Evolutionary conservation across 2,888 invertebrate species (phyloP).

Genomic region (Watsonalla cultraria): DNA sequence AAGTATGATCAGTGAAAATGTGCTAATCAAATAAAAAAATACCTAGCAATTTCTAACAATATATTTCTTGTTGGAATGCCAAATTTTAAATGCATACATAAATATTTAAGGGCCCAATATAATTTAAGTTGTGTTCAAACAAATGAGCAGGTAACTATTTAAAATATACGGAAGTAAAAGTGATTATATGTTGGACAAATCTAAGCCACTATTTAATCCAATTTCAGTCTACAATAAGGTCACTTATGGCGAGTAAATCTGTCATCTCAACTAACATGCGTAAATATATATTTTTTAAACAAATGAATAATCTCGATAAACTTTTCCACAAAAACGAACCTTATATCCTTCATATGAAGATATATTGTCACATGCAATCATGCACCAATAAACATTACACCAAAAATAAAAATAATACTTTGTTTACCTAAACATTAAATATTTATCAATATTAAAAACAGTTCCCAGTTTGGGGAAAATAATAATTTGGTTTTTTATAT

Average conservation of each 20-base stretch:
- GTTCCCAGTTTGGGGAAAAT: slow-evolving; percentile 17
- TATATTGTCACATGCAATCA: slow-evolving; percentile 37
- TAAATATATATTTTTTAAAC: too few relatives aligned
- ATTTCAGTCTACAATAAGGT: slow-evolving; percentile 1
- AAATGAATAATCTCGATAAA: background rate
- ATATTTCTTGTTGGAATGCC: slow-evolving; percentile 12
- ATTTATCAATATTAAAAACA: slow-evolving; percentile 20
- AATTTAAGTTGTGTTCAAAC: too few relatives aligned
- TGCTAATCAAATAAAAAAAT: too few relatives aligned
- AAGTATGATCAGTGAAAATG: background rate
- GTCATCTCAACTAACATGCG: background rate
- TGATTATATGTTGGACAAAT: too few relatives aligned
- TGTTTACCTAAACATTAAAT: slow-evolving; percentile 17
- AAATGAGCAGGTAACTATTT: background rate
- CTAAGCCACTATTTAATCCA: too few relatives aligned
- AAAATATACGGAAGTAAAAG: background rate
- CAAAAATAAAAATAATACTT: slow-evolving; percentile 21
- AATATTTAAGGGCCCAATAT: background rate
- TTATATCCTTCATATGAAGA: slow-evolving; percentile 12
- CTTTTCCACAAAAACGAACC: background rate
- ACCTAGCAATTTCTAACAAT: background rate
- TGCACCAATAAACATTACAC: slow-evolving; percentile 30
- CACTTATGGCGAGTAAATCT: background rate
- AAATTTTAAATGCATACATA: slow-evolving; percentile 21
- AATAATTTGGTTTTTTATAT: slow-evolving; percentile 30